Percentiles rank a stretch among this genome's conserved stretches.
Evolutionary conservation across 92 coral and sea anemone genomes (phyloP).

Genomic region (Porites lobata): DNA sequence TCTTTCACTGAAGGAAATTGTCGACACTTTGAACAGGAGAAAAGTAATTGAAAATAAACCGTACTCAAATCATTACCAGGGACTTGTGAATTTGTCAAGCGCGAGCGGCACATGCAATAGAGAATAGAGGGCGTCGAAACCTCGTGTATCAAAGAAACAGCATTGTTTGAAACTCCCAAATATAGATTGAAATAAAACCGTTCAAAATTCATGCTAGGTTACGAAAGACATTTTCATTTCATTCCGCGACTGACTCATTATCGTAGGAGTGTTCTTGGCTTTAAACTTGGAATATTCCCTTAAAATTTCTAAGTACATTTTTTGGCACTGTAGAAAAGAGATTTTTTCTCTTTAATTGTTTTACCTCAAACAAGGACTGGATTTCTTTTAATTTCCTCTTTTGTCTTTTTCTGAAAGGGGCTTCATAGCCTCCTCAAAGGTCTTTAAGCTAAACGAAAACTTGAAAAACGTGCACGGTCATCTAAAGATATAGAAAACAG

Average conservation of each 20-base stretch:
- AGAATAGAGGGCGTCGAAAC: constrained; percentile 5
- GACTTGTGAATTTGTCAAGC: constrained; percentile 4
- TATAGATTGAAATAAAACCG: background rate
- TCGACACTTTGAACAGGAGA: constrained; percentile 8
- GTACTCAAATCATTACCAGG: constrained; percentile 17
- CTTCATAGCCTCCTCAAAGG: constrained; percentile 16
- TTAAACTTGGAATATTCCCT: no score
- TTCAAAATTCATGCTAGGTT: constrained; percentile 7
- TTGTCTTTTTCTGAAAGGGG: constrained; percentile 5
- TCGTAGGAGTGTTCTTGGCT: no score
- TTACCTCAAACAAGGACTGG: constrained; percentile 15
- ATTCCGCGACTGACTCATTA: background rate
- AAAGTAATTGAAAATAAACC: background rate
- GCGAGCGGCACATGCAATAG: constrained; percentile 28
- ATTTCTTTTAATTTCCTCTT: constrained; percentile 15
- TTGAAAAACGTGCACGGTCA: background rate
- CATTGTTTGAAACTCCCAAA: constrained; percentile 13
- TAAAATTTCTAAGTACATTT: background rate
- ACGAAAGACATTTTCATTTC: background rate
- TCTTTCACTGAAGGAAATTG: background rate
- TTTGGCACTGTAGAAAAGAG: background rate
- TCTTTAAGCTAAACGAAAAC: background rate
- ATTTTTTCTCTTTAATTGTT: constrained; percentile 3
- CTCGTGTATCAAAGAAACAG: constrained; percentile 28
- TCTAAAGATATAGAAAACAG: background rate